These are phyloP conservation scores for Erythrocebus patas DNA, from an alignment of 2,113 vertebrate species.

Conservation along the genomic window DNA sequence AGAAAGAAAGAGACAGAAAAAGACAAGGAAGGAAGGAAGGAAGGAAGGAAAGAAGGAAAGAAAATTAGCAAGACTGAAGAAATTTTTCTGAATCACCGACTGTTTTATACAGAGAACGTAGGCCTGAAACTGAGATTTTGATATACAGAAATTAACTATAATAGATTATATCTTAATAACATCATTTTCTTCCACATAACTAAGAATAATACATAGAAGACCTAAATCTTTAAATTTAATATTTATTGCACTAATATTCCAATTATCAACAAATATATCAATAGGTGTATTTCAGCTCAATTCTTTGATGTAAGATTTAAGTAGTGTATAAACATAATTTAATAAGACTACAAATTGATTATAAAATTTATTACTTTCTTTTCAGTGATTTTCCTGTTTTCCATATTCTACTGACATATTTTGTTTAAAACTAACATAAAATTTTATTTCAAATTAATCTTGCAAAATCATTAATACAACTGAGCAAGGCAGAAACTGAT, in stretches of 20 bases:
- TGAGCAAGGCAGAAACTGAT: constrained; percentile 82
- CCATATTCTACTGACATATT: background rate
- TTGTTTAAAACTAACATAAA: background rate
- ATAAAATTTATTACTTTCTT: background rate
- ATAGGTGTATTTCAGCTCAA: background rate
- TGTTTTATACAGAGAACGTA: background rate
- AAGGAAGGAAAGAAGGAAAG: too few relatives aligned
- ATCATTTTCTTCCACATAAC: background rate
- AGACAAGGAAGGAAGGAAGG: too few relatives aligned
- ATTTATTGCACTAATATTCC: background rate
- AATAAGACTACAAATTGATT: background rate
- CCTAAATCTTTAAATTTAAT: background rate
- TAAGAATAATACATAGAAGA: background rate
- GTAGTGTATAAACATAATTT: background rate
- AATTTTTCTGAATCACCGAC: background rate
- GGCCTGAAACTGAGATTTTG: background rate
- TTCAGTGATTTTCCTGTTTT: background rate
- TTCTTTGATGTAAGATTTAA: background rate
- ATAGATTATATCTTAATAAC: background rate
- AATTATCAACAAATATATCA: background rate
- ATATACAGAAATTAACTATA: background rate
- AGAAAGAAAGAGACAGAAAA: too few relatives aligned
- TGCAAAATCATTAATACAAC: constrained; percentile 83
- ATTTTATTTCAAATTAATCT: constrained; percentile 55
- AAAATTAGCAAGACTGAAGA: background rate